A percentile compares a stretch with the other conserved stretches of the same genome.
phyloP scores from a whole-genome alignment of 92 coral and sea anemone genomes.

The Epizoanthus rinbou region DNA sequence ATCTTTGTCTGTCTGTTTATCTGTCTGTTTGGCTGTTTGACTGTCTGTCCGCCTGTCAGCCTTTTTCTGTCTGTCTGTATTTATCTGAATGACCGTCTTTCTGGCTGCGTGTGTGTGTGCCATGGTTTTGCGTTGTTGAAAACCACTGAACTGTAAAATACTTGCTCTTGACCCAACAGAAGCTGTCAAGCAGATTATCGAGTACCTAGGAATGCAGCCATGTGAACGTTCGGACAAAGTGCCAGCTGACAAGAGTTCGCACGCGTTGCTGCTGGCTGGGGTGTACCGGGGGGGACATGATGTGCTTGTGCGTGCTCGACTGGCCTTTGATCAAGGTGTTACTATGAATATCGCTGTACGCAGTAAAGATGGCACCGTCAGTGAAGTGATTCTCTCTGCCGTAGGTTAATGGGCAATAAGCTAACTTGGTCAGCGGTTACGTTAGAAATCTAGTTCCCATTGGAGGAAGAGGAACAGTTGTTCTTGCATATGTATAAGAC shows the following conservation, averaged over 20 bases:
- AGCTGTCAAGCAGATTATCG: slow-evolving; percentile 97
- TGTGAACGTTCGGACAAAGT: slow-evolving; percentile 97
- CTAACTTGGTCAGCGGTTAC: no score
- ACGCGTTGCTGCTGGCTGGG: slow-evolving; percentile 91
- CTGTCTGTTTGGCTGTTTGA: neutral
- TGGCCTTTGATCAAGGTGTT: slow-evolving; percentile 98
- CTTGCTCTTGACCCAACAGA: slow-evolving; percentile 58
- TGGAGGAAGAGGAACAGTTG: no score
- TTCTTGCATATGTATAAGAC: no score
- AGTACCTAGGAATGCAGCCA: slow-evolving; percentile 99
- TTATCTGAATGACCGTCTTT: neutral
- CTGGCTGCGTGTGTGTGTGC: neutral
- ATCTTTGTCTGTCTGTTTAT: neutral
- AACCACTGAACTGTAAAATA: neutral
- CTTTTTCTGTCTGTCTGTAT: neutral
- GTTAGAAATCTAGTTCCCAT: no score
- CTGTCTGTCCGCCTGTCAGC: neutral
- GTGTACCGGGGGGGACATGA: slow-evolving; percentile 97
- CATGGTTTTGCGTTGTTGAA: neutral
- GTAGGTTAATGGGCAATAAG: slow-evolving; percentile 72
- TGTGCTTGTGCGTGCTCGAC: slow-evolving; percentile 91
- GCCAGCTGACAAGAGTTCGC: slow-evolving; percentile 91
- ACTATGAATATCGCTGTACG: slow-evolving; percentile 98
- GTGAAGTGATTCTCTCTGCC: slow-evolving; percentile 93
- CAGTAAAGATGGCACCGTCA: slow-evolving; percentile 91